phyloP scores from a whole-genome alignment of 2,113 vertebrate genomes.

The Dryoscopus gambensis region DNA sequence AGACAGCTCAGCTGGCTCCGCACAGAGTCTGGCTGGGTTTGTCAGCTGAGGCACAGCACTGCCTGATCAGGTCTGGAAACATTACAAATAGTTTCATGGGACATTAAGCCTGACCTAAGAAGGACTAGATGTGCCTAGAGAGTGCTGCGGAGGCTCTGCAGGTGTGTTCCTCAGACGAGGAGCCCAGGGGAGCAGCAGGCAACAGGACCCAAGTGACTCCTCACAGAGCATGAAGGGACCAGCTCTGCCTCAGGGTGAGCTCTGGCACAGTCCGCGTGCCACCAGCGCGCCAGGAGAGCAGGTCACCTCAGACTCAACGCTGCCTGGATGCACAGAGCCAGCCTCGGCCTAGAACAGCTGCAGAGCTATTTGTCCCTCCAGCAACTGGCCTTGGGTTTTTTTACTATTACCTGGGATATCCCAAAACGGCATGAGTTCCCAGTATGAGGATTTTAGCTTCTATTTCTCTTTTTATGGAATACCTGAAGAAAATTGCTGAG shows the following conservation, averaged over 20 bases:
- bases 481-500: background rate
- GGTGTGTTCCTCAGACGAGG: background rate
- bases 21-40: background rate
- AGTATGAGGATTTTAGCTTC: background rate
- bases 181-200: background rate
- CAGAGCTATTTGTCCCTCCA: background rate
- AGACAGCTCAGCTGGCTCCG: background rate
- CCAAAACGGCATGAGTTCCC: background rate
- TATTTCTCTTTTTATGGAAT: background rate
- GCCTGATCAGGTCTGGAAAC: background rate
- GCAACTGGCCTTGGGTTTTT: background rate
- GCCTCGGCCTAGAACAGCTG: no score
- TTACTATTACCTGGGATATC: background rate
- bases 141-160: background rate
- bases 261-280: rapidly evolving
- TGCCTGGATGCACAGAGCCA: background rate
- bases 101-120: background rate
- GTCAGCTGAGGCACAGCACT: background rate
- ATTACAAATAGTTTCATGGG: background rate
- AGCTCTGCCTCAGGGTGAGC: background rate
- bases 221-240: background rate
- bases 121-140: background rate
- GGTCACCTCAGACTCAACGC: background rate
- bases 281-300: background rate
- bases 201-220: background rate